Evolutionary conservation across 2,113 vertebrate genomes (phyloP), one percentile per base, ranked within the genome.

Genomic region (Ammospiza nelsoni): DNA sequence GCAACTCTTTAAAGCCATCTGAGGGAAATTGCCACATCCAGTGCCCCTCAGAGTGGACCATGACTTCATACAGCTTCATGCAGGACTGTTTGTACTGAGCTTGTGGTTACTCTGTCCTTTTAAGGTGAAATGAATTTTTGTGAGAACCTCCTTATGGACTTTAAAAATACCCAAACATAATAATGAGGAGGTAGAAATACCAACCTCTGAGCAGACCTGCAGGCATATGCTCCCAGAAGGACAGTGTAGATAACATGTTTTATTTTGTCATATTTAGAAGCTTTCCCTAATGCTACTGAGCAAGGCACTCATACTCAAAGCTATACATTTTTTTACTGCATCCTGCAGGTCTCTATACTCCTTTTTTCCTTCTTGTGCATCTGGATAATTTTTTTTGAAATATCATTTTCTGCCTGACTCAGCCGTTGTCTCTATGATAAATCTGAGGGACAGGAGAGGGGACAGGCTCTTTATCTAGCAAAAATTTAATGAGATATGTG

Each of bases 401-500:
- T 65, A 74, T 6, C 2, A 19, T 86, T 87, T 95, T 81, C 57
- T 75, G 18, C 66, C 65, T 94, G 76, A 92, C 15, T 92, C 80
- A 74, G 80, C 84, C 78, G 76, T 68, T 89, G 62, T 29, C 77
- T 89, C 51, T 48, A 9, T 89, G 44, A 73, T 81, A 89, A 91
- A 89, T 78, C 43, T 75, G 73, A 78, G 84, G 52, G 77, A 75
- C 27, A 71, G 44, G 35, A 55, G 51, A 89, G 43, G 59, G 59
- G 41, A 90, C 55, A 54, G 41, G 31, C 44, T 92, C 89, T 92
- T 84, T 81, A 57, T 89, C n/a, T 90, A 61, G 80, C 23, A 77
- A 75, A 93, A 90, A 88, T 81, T 43, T 94, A 93, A 94, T 89
- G 79, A 90, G 90, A 16, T 92, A 31, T 74, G 17, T 4, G 5